Evolutionary conservation across 2,113 vertebrate genomes (phyloP), one percentile per base, ranked within the genome.

Genomic region (Coracopsis vasa): DNA sequence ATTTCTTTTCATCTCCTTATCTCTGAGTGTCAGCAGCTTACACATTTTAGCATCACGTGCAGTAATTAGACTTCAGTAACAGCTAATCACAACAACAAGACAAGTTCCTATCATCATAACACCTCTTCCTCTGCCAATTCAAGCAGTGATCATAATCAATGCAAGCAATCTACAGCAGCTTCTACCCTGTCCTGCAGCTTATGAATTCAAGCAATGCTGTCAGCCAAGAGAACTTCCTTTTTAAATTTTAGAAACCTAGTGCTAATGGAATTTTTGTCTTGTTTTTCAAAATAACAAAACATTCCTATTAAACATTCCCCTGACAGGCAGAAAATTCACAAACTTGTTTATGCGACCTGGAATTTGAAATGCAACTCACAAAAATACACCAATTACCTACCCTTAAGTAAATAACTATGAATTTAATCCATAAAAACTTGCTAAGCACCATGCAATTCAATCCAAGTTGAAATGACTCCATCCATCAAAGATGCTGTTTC

Each of bases 11-110:
- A 94, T 82, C 64, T 90, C 61, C 85, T 88, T 83, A 95, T 95
- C 95, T 90, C 67, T 41, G 81, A 66, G 62, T 81, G 87, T 90
- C 51, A 2, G 93, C 86, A 95, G 91, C 66, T 96, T 87, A 89
- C 81, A 93, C 78, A 80, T 92, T 95, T 87, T 56, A 96, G 90
- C 62, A 94, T 77, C 87, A 28, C 0, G 23, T 74, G 45, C 70
- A 72, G 87, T 93, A 97, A 95, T 96, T 80, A 96, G 95, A 77
- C 74, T 87, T 72, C 25, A n/a, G 87, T 93, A 96, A 82, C 92
- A 86, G 78, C 91, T 94, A 93, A 95, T 97, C 93, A 95, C 93
- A 96, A 92, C 87, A 92, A 79, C 81, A 85, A 94, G 95, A 95
- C 73, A 94, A 96, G 92, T 91, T 88, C 81, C 85, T 90, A 85